A percentile compares a stretch with the other conserved stretches of the same genome.
Evolutionary conservation across 1,140 invertebrate species (phyloP).

Genomic region (Drosophila burlai): DNA sequence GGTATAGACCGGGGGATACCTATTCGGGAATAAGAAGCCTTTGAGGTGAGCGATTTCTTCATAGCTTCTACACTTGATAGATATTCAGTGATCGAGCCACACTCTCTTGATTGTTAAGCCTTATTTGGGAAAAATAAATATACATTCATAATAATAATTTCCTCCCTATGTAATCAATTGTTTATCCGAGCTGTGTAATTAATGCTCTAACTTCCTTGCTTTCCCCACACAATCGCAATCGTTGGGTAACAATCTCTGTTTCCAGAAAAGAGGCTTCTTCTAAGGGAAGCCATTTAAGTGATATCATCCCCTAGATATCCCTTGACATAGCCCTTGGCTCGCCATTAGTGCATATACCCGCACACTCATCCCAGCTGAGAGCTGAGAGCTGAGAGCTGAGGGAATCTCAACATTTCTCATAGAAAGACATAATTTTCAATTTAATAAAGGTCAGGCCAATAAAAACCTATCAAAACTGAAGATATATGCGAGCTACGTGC

Average conservation of each 20-base stretch:
- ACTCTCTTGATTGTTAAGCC: no score
- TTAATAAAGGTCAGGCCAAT: slow-evolving; percentile 79
- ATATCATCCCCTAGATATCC: neutral
- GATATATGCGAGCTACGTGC: slow-evolving; percentile 74
- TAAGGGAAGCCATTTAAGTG: neutral
- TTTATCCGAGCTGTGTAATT: neutral
- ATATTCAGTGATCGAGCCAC: no score
- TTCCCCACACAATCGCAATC: neutral
- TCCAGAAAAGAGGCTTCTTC: neutral
- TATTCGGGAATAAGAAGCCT: neutral
- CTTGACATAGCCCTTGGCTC: neutral
- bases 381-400: neutral
- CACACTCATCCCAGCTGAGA: neutral
- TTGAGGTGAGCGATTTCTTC: no score
- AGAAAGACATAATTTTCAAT: slow-evolving; percentile 83
- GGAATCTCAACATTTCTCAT: slow-evolving; percentile 75
- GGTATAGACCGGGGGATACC: slow-evolving; percentile 14
- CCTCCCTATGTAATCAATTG: neutral
- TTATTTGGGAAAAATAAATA: no score
- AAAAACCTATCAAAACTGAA: slow-evolving; percentile 79
- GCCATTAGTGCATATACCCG: slow-evolving; percentile 22
- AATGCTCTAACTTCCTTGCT: neutral
- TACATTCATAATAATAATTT: no score
- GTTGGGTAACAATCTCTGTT: neutral
- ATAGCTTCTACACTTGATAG: no score